Evolutionary conservation across 2,888 invertebrate genomes (phyloP), one percentile per base, ranked within the genome.

Genomic region (Abscondita cerata): DNA sequence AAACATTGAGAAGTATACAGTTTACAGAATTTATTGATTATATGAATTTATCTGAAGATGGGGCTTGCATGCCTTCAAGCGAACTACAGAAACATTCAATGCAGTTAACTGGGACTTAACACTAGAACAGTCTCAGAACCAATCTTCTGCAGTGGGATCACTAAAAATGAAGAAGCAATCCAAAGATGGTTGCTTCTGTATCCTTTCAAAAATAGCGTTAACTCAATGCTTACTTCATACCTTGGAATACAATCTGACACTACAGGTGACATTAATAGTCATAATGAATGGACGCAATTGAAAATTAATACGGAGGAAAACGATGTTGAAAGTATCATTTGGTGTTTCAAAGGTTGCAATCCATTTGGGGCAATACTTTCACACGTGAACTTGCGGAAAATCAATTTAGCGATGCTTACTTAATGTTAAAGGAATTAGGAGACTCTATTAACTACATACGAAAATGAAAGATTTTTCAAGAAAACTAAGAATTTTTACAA

Each of bases 101-200:
- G 64, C 64, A n/a, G n/a, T n/a, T n/a, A n/a, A n/a, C n/a, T n/a
- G n/a, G n/a, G n/a, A n/a, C n/a, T n/a, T n/a, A n/a, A n/a, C n/a
- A n/a, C n/a, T n/a, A n/a, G n/a, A 72, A 51, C 69, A 73, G 62
- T 70, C 71, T 63, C 69, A 71, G 56, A 73, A 70, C 51, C 71
- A 66, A 69, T 73, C 73, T 66, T 73, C 70, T n/a, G 70, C 71
- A 65, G 64, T 62, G 69, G 67, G 12, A 68, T 68, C n/a, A 68
- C 69, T 40, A 59, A 73, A 71, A 72, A 69, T 68, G 60, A 70
- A 68, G 68, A 73, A 51, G 71, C 67, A 48, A 68, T 72, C 62
- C 69, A 64, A 50, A 67, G 68, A 67, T 68, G 68, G 66, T 15
- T 69, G n/a, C 66, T 68, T 64, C 60, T 68, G 55, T 65, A 65